Evolutionary conservation across 1,140 invertebrate genomes (phyloP), one percentile per base, ranked within the genome.

Genomic region (Euschistus heros): DNA sequence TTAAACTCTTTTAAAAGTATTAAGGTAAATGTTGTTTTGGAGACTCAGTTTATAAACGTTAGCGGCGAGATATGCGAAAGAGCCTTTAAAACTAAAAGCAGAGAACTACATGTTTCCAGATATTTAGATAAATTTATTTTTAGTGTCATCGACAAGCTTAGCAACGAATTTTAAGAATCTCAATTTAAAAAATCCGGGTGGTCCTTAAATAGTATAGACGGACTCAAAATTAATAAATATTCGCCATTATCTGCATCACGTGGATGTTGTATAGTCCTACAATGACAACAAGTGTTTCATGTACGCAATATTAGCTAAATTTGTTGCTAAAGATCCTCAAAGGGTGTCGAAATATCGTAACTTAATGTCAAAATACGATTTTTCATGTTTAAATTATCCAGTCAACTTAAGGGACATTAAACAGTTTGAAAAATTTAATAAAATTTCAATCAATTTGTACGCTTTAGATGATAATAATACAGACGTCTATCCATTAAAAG

Each of bases 201-300:
- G 37, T 18, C 24, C 62, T 44, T 47, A 44, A 27, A 22, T 18
- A 15, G 7, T 18, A 8, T 47, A 18, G 20, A 15, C 18, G 33
- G 24, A 17, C 46, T 63, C 37, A 26, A 17, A 63, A 22, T 63
- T 47, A 20, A 27, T 37, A 3, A 26, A 22, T 33, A 63, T 33
- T n/a, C 33, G 37, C 62, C 22, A 44, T 46, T 33, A 7, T 24
- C 3, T 13, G n/a, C 33, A 22, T 27, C 46, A 20, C 22, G 27
- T 10, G 14, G 6, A 14, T 46, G 18, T 18, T 18, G 62, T 46
- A 20, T 63, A 63, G 44, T 44, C 33, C 18, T 46, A 63, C 37
- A 46, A 33, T 44, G 22, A 33, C 20, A 27, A 63, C 17, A 60
- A 60, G 30, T 60, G 22, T 60, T 30, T 60, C 22, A 60, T 60